These are phyloP conservation scores for Lerema accius DNA, from an alignment of 1,140 invertebrate genomes.

Conservation along the genomic window DNA sequence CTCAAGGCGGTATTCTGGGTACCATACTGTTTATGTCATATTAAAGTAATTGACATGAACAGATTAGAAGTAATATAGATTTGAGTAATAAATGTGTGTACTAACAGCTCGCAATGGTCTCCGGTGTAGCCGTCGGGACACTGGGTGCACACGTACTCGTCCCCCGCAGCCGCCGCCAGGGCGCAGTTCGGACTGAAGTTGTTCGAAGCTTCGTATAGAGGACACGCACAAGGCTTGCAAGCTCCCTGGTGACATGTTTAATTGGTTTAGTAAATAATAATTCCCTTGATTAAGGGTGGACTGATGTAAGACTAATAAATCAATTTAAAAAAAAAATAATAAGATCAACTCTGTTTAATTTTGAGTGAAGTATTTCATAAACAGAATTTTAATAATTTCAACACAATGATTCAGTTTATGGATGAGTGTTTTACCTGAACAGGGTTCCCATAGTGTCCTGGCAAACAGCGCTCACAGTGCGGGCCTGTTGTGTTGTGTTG, in stretches of 20 bases:
- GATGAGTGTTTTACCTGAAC: too few species aligned
- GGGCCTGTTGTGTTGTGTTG: slow-evolving; percentile 86
- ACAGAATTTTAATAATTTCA: too few species aligned
- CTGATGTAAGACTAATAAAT: too few species aligned
- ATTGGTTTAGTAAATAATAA: too few species aligned
- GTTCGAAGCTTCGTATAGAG: slow-evolving; percentile 88
- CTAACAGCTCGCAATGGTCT: slow-evolving; percentile 94
- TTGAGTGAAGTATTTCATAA: too few species aligned
- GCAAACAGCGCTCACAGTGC: slow-evolving; percentile 92
- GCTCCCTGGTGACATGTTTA: slow-evolving; percentile 84
- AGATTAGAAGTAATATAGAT: too few species aligned
- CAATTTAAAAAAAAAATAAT: too few species aligned
- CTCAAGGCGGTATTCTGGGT: not conserved
- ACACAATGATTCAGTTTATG: too few species aligned
- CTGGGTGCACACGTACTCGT: slow-evolving; percentile 92
- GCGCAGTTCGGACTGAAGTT: slow-evolving; percentile 96
- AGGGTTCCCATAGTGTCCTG: slow-evolving; percentile 96
- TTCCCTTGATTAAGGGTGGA: too few species aligned
- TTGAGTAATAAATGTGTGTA: too few species aligned
- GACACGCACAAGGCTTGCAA: slow-evolving; percentile 95
- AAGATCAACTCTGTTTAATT: too few species aligned
- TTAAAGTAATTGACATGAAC: not conserved
- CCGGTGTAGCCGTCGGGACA: slow-evolving; percentile 96
- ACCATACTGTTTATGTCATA: not conserved
- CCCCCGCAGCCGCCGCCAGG: slow-evolving; percentile 83